These are phyloP conservation scores for Etheostoma perlongum DNA, from an alignment of 2,797 vertebrate species.

Conservation along the genomic window DNA sequence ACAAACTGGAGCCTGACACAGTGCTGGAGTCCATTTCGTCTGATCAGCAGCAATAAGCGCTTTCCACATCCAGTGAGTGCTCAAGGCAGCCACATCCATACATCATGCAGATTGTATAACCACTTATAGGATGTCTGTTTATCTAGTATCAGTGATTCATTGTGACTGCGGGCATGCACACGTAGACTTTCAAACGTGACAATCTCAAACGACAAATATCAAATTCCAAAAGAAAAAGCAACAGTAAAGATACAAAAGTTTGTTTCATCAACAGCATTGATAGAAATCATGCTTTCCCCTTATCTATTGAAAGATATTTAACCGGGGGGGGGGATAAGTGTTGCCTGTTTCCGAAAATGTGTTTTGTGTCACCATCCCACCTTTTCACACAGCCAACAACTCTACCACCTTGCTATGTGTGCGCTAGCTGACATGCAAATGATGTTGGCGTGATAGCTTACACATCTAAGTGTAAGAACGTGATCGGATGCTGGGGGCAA, in stretches of 20 bases:
- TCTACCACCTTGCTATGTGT: slow-evolving; percentile 37
- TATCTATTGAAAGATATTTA: neutral
- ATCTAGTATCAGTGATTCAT: slow-evolving; percentile 25
- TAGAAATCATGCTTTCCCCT: neutral
- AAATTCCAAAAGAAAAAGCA: slow-evolving; percentile 7
- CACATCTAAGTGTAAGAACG: slow-evolving; percentile 35
- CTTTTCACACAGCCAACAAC: slow-evolving; percentile 41
- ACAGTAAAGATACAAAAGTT: neutral
- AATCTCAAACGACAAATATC: slow-evolving; percentile 18
- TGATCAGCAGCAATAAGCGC: slow-evolving; percentile 80
- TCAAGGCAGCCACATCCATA: slow-evolving; percentile 56
- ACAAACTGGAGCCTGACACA: slow-evolving; percentile 83
- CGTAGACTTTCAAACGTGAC: slow-evolving; percentile 1
- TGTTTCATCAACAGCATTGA: neutral
- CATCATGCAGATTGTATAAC: slow-evolving; percentile 59
- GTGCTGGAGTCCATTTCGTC: slow-evolving; percentile 79
- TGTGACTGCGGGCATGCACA: slow-evolving; percentile 4
- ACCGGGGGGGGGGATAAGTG: neutral
- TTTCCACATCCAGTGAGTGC: slow-evolving; percentile 71
- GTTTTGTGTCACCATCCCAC: slow-evolving; percentile 19
- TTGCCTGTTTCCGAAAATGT: slow-evolving; percentile 16
- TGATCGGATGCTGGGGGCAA: slow-evolving; percentile 12
- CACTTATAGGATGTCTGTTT: slow-evolving; percentile 54
- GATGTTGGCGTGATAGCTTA: slow-evolving; percentile 20
- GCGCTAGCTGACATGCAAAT: slow-evolving; percentile 39